Evolutionary conservation across 2,797 vertebrate species (phyloP), one percentile per base, ranked within the genome.

Genomic region (Molossus alvarezi): DNA sequence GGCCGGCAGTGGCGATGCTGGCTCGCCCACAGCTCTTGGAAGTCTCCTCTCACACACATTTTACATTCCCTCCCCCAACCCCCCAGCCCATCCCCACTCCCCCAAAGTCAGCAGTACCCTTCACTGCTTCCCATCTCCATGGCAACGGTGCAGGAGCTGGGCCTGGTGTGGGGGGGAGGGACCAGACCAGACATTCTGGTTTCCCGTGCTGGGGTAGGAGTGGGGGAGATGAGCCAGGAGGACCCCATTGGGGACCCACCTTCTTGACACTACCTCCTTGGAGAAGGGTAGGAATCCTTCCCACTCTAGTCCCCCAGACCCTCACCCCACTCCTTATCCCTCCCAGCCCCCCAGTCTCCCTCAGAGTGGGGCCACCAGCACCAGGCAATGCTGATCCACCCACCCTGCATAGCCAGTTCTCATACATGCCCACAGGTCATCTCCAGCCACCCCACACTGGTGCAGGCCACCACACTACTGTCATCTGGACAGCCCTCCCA

Each of bases 121-220:
- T 94, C 91, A 90, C 96, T 98, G 98, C 97, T 98, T 98, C 95
- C 93, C 89, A 97, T 98, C 96, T 95, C 97, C 97, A 98, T 98
- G 97, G 98, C 95, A 98, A 98, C 98, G 53, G 94, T 91, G 95
- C 94, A 65, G 96, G 97, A 98, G 95, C 97, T 58, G 77, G 97
- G 97, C 97, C 97, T 97, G 97, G 97, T 90, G 90, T 96, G 71
- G 93, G 97, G 95, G 94, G 97, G 97, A 90, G 97, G 97, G 97
- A 96, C 97, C 97, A 97, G 96, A 96, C 97, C 95, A 97, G 96
- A 96, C 97, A 96, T 96, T 94, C 96, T 96, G 95, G 95, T 93
- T 98, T 98, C 97, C 77, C 86, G 94, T 96, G 94, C 94, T 97
- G 94, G 89, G 96, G 84, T 97, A 93, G 91, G 82, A 83, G 75